These are phyloP conservation scores for Australoheros facetus DNA, from an alignment of 2,797 vertebrate species.

Conservation along the genomic window DNA sequence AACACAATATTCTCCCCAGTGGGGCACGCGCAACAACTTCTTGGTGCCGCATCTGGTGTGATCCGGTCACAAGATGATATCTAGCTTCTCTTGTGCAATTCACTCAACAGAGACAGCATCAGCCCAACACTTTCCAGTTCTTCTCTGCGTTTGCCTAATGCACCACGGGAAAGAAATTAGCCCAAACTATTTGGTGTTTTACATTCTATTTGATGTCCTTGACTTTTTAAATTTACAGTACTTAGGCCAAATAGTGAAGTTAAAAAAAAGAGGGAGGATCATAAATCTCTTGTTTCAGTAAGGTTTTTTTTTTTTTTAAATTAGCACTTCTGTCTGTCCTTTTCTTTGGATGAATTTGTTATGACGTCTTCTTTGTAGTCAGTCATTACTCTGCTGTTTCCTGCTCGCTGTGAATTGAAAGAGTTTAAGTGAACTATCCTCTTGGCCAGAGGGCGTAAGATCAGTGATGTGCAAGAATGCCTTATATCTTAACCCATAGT, in stretches of 20 bases:
- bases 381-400: constrained; percentile 23
- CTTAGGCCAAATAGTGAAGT: not conserved
- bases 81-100: constrained; percentile 15
- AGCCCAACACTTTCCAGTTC: not conserved
- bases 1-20: not conserved
- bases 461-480: constrained; percentile 68
- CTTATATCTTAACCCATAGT: constrained; percentile 67
- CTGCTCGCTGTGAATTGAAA: constrained; percentile 39
- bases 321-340: not conserved
- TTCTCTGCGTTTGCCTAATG: not conserved
- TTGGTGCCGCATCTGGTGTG: not conserved
- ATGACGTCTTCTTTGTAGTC: constrained; percentile 5
- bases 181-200: constrained; percentile 31
- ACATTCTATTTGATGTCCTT: constrained; percentile 12
- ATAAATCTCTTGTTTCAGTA: not conserved
- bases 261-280: not conserved
- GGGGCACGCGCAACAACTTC: not conserved
- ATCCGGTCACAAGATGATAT: not conserved
- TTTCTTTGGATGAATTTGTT: constrained; percentile 28
- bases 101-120: not conserved
- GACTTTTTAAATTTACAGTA: not conserved
- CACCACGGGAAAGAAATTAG: constrained; percentile 20
- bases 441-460: constrained; percentile 52
- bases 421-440: constrained; percentile 39
- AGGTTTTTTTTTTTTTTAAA: not conserved